Evolutionary conservation across 2,113 vertebrate genomes (phyloP).

Genomic region (Phrynosoma blainvillii): DNA sequence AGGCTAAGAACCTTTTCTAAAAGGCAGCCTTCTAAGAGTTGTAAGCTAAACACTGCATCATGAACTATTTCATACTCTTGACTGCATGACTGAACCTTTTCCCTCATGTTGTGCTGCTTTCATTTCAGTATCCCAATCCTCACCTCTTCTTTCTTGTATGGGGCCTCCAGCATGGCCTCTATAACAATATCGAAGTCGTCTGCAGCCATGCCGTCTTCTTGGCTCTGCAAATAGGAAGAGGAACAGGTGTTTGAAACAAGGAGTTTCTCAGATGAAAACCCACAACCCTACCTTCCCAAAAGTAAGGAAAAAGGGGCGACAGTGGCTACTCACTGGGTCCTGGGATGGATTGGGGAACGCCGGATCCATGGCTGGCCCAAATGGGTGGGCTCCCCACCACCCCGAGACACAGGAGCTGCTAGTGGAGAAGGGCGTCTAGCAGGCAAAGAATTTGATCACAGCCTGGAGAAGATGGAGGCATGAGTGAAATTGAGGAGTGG

Average conservation of each 20-base stretch:
- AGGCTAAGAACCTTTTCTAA: neutral
- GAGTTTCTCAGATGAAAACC: neutral
- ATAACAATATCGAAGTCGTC: slow-evolving; percentile 75
- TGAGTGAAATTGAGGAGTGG: neutral
- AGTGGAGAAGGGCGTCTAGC: slow-evolving; percentile 8
- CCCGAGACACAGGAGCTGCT: slow-evolving; percentile 23
- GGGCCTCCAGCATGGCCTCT: slow-evolving; percentile 74
- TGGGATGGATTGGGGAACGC: slow-evolving; percentile 38
- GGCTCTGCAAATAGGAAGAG: slow-evolving; percentile 40
- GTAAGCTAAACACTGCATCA: neutral
- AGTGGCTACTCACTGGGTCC: slow-evolving; percentile 29
- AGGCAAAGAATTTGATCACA: slow-evolving; percentile 22
- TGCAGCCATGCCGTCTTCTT: slow-evolving; percentile 57
- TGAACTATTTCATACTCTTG: neutral
- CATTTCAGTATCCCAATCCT: neutral
- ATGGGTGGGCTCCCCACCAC: slow-evolving; percentile 41
- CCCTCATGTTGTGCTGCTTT: neutral
- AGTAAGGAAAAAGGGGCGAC: neutral
- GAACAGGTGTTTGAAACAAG: neutral
- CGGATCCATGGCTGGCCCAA: slow-evolving; percentile 48
- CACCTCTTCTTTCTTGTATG: slow-evolving; percentile 74
- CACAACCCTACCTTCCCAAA: neutral
- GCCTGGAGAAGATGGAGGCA: slow-evolving; percentile 20
- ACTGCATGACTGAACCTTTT: neutral
- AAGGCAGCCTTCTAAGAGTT: neutral